Evolutionary conservation across 2,888 invertebrate genomes (phyloP), one percentile per base, ranked within the genome.

Genomic region (Hesperia comma): DNA sequence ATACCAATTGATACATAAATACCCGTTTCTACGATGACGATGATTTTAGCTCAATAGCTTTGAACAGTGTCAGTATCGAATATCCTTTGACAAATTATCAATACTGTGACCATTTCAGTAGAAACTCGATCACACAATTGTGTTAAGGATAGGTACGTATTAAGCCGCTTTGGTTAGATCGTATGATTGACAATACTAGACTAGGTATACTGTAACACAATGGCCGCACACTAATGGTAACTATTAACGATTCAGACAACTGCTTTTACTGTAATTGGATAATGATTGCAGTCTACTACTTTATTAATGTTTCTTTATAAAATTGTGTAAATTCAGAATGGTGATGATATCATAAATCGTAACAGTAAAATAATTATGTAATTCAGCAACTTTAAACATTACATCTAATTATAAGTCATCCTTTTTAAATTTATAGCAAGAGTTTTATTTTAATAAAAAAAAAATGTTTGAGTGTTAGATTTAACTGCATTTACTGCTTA

Each of bases 121-220:
- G 71, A 75, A 73, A 72, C 68, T 72, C 69, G 71, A 73, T 72
- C 74, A 74, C 37, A 37, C 43, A 46, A 46, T 46, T 46, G 17
- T 17, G 43, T 17, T 46, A 15, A 4, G 8, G 70, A 71, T 71
- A 75, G 71, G 68, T 51, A 51, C 12, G 10, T 51, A 68, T 32
- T 83, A 85, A 85, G 82, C 83, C 75, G 82, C 82, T 87, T 85
- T 83, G 75, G 79, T 77, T 72, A 78, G 79, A 81, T 80, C 79
- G 81, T 83, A 79, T 87, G 84, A 79, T 78, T 83, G 84, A 46
- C 43, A 46, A n/a, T 8, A 8, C 43, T 46, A n/a, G n/a, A n/a
- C n/a, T n/a, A n/a, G n/a, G n/a, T n/a, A 17, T 46, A 4, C 12
- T 46, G 12, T 46, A 43, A 43, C 15, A 46, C 8, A 46, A 4